phyloP scores from a whole-genome alignment of 2,797 vertebrate species.

The Sarcophilus harrisii region DNA sequence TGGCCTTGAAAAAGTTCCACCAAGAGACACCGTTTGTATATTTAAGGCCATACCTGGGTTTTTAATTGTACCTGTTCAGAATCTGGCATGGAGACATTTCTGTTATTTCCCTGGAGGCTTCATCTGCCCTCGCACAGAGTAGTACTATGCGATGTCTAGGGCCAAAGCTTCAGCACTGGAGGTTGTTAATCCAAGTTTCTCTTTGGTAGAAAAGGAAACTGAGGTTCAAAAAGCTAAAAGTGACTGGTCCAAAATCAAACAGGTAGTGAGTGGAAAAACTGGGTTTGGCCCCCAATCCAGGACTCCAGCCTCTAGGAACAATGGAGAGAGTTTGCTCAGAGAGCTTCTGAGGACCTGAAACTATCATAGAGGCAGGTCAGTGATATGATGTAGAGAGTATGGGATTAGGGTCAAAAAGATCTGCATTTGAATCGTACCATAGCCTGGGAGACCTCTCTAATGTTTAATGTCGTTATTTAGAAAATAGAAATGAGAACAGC shows the following conservation, averaged over 20 bases:
- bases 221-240: background rate
- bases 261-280: too few relatives aligned
- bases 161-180: background rate
- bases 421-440: background rate
- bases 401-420: background rate
- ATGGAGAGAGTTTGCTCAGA: slow-evolving; percentile 38
- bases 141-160: slow-evolving; percentile 36
- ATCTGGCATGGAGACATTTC: slow-evolving; percentile 31
- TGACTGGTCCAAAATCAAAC: background rate
- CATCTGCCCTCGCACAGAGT: background rate
- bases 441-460: background rate
- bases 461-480: background rate
- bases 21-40: slow-evolving; percentile 45
- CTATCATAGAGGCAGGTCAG: background rate
- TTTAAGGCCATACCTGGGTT: slow-evolving; percentile 67
- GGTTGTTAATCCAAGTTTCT: background rate
- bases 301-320: slow-evolving; percentile 9
- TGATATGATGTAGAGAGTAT: background rate
- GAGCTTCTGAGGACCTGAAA: background rate
- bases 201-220: background rate
- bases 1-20: background rate
- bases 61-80: slow-evolving; percentile 57
- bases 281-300: too few relatives aligned
- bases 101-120: slow-evolving; percentile 36
- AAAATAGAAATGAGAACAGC: background rate